Evolutionary conservation across 2,113 vertebrate species (phyloP).

Genomic region (Neodon shergylaensis): DNA sequence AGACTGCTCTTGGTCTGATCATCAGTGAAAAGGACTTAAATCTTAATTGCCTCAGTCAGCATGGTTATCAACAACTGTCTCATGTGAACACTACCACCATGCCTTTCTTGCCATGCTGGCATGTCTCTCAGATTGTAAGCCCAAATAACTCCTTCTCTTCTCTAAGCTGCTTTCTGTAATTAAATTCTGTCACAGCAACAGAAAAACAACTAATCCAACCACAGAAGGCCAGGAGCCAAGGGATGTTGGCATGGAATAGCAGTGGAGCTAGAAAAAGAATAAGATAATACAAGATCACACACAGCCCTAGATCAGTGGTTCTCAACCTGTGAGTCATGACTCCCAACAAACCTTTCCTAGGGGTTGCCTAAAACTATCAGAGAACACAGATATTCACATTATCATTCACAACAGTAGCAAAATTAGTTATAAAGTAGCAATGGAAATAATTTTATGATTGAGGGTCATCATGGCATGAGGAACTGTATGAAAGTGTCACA

Average conservation of each 20-base stretch:
- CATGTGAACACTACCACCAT: background rate
- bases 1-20: background rate
- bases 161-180: background rate
- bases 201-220: background rate
- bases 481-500: rapidly evolving
- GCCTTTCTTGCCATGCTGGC: background rate
- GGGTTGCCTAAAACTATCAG: background rate
- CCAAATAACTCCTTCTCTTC: background rate
- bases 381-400: background rate
- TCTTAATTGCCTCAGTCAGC: background rate
- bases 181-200: background rate
- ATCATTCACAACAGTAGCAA: background rate
- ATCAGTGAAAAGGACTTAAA: background rate
- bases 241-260: background rate
- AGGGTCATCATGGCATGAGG: background rate
- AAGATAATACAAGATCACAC: too few relatives aligned
- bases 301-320: background rate
- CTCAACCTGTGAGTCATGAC: background rate
- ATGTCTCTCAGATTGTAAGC: background rate
- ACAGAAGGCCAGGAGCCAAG: background rate
- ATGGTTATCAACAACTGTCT: background rate
- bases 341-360: background rate
- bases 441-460: background rate
- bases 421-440: background rate
- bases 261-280: background rate